Evolutionary conservation across 2,797 vertebrate genomes (phyloP).

Genomic region (Melanotaenia trifasciata): DNA sequence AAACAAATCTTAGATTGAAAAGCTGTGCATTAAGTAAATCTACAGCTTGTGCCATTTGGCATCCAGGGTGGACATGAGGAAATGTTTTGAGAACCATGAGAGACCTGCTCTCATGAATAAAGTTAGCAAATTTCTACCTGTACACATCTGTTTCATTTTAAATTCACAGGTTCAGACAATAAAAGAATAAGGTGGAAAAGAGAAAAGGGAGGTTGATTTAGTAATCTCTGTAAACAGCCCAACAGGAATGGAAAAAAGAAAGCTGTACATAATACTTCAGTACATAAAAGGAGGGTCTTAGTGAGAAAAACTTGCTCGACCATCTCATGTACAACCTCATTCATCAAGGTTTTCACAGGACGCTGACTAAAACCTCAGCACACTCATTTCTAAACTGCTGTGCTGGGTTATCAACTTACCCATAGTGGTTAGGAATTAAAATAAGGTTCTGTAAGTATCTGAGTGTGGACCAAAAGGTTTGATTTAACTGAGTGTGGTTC

Average conservation of each 20-base stretch:
- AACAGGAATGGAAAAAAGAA: neutral
- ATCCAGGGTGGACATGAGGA: neutral
- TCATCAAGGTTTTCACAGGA: slow-evolving; percentile 17
- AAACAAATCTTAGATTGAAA: neutral
- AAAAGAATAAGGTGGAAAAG: neutral
- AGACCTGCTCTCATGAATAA: slow-evolving; percentile 79
- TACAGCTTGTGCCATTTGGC: slow-evolving; percentile 6
- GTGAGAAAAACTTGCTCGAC: neutral
- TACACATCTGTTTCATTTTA: slow-evolving; percentile 4
- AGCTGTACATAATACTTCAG: slow-evolving; percentile 48
- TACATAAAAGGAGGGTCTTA: slow-evolving; percentile 2
- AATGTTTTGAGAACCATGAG: slow-evolving; percentile 24
- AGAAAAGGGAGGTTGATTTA: slow-evolving; percentile 1
- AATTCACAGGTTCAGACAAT: slow-evolving; percentile 10
- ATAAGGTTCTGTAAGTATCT: slow-evolving; percentile 30
- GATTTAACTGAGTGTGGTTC: neutral
- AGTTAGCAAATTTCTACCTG: slow-evolving; percentile 8
- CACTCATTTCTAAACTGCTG: neutral
- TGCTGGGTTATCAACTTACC: neutral
- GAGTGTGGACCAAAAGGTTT: slow-evolving; percentile 5
- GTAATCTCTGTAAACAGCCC: slow-evolving; percentile 18
- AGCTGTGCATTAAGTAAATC: neutral
- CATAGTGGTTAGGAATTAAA: too few species aligned
- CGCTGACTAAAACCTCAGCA: slow-evolving; percentile 4
- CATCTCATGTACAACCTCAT: slow-evolving; percentile 8